phyloP scores from a whole-genome alignment of 1,140 invertebrate genomes.

The Cyclargus thomasi region DNA sequence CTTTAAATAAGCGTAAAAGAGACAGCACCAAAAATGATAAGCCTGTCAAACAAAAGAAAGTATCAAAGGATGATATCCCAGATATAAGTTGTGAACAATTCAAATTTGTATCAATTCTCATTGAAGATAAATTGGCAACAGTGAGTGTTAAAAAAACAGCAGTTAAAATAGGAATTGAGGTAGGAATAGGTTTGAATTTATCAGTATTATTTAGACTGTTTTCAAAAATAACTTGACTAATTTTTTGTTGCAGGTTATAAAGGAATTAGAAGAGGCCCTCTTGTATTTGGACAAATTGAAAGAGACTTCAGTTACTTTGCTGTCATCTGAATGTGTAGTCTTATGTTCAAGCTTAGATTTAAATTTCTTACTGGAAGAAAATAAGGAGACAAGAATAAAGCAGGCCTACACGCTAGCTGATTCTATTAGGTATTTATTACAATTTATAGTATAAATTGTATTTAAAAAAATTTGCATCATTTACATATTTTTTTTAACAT shows the following conservation, averaged over 20 bases:
- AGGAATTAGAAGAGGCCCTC: slow-evolving; percentile 51
- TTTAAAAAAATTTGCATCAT: background rate
- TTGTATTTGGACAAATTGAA: slow-evolving; percentile 41
- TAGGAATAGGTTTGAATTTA: slow-evolving; percentile 30
- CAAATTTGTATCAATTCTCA: slow-evolving; percentile 48
- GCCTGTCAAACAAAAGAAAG: slow-evolving; percentile 53
- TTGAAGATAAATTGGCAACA: slow-evolving; percentile 54
- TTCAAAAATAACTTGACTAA: slow-evolving; percentile 12
- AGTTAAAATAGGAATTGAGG: slow-evolving; percentile 47
- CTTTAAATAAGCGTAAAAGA: slow-evolving; percentile 63
- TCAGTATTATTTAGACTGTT: background rate
- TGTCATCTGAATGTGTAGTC: slow-evolving; percentile 52
- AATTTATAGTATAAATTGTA: background rate
- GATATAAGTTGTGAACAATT: slow-evolving; percentile 31
- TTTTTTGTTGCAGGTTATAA: slow-evolving; percentile 47
- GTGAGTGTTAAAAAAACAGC: slow-evolving; percentile 48
- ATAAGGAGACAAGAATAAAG: slow-evolving; percentile 41
- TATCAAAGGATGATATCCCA: slow-evolving; percentile 32
- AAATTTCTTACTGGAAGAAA: slow-evolving; percentile 42
- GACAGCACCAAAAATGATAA: slow-evolving; percentile 54
- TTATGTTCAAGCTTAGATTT: slow-evolving; percentile 53
- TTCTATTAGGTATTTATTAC: slow-evolving; percentile 42
- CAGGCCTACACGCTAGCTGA: slow-evolving; percentile 52
- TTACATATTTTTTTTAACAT: no score
- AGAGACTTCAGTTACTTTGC: slow-evolving; percentile 53